A percentile compares a stretch with the other conserved stretches of the same genome.
These are phyloP conservation scores for Clanis bilineata DNA, from an alignment of 2,888 invertebrate species.

Conservation along the genomic window DNA sequence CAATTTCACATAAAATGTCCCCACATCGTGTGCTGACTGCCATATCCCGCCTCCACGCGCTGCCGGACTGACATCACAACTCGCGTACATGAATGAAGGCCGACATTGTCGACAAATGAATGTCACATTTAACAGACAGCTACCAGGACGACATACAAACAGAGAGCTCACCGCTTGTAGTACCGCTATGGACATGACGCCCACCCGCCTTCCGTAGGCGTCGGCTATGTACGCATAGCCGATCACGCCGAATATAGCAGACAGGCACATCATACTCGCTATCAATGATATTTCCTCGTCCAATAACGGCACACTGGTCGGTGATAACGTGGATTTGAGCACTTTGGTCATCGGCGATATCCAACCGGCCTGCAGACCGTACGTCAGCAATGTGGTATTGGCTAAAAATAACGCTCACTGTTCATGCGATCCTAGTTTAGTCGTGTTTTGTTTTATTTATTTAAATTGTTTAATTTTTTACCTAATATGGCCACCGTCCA, in stretches of 20 bases:
- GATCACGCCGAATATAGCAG: conserved; percentile 52
- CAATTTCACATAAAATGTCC: too few relatives aligned
- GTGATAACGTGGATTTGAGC: conserved; percentile 54
- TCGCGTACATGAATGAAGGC: neutral
- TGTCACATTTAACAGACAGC: conserved; percentile 39
- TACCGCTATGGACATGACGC: conserved; percentile 64
- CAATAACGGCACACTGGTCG: conserved; percentile 56
- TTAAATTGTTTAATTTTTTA: conserved; percentile 32
- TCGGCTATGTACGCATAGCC: conserved; percentile 68
- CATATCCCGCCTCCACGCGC: too few relatives aligned
- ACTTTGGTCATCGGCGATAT: conserved; percentile 66
- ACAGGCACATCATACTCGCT: conserved; percentile 62
- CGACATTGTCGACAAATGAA: conserved; percentile 30
- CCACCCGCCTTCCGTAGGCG: conserved; percentile 61
- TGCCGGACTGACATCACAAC: too few relatives aligned
- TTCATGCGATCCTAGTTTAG: conserved; percentile 40
- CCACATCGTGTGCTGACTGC: too few relatives aligned
- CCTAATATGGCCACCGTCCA: conserved; percentile 42
- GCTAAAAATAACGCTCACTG: conserved; percentile 49
- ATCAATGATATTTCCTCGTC: conserved; percentile 66
- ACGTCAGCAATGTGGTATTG: conserved; percentile 60
- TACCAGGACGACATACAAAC: conserved; percentile 35
- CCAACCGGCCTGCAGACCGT: conserved; percentile 71
- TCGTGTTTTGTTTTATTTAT: conserved; percentile 43
- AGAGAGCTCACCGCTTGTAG: conserved; percentile 67